Evolutionary conservation across 2,888 invertebrate species (phyloP), one percentile per base, ranked within the genome.

Genomic region (Platypus cylindrus): DNA sequence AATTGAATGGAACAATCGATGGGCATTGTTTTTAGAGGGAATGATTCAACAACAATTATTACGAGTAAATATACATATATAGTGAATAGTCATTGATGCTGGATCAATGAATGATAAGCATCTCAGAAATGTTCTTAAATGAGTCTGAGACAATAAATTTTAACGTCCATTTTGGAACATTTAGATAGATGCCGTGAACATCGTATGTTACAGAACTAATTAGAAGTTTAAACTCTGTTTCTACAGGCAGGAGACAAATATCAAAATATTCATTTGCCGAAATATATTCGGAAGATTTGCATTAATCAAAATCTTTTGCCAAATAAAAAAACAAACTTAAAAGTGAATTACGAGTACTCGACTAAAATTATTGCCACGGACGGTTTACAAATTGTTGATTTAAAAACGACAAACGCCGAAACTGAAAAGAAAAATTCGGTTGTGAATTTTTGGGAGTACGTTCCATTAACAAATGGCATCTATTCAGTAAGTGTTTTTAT

Each of bases 11-110:
- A 51, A 53, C 30, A 49, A 50, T 11, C 84, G 86, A 61, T 93
- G 90, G 89, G 77, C 84, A 5, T 72, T 83, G 3, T 87, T 87
- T 59, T 72, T 93, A 64, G 91, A 93, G 62, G 81, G 82, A 20
- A 79, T 93, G 76, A 66, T 93, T 9, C 91, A 93, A 60, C 73
- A 84, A 49, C 48, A 48, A 9, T 75, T 89, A 30, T 56, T 87
- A 16, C 72, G 75, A 16, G 67, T 34, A 29, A 18, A 16, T 29
- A 12, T 17, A n/a, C n/a, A n/a, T n/a, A n/a, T n/a, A n/a, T n/a
- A n/a, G n/a, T n/a, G n/a, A n/a, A n/a, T n/a, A n/a, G n/a, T n/a
- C n/a, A n/a, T n/a, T n/a, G n/a, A n/a, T n/a, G n/a, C n/a, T 20
- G 20, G 20, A 20, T 20, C 9, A 7, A 9, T 20, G 20, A 5